Evolutionary conservation across 2,888 invertebrate species (phyloP).

Genomic region (Mamestra brassicae): DNA sequence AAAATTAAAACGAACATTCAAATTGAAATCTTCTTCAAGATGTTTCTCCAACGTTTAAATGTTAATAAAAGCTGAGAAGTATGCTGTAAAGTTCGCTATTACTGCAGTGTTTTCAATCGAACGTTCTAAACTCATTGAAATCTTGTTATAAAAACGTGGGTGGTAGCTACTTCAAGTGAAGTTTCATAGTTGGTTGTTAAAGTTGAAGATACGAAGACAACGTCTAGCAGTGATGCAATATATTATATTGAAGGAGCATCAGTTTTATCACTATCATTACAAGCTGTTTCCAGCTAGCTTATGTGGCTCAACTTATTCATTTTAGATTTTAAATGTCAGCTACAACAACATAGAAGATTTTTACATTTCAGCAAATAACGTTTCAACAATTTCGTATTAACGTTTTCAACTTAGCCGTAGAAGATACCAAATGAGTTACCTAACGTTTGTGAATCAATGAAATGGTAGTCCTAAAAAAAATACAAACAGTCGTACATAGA

Average conservation of each 20-base stretch:
- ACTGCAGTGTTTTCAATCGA: constrained; percentile 15
- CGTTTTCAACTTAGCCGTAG: background rate
- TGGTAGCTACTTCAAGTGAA: constrained; percentile 1
- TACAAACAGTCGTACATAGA: too few relatives aligned
- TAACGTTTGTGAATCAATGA: background rate
- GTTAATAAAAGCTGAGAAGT: constrained; percentile 34
- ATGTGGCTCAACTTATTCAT: background rate
- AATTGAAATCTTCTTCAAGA: constrained; percentile 9
- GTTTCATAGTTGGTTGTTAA: constrained; percentile 20
- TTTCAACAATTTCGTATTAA: background rate
- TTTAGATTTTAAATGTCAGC: background rate
- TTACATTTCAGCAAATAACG: background rate
- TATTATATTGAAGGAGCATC: background rate
- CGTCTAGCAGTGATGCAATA: constrained; percentile 3
- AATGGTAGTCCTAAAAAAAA: background rate
- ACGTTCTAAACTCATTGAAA: constrained; percentile 32
- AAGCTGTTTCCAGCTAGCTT: background rate
- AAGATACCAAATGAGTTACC: background rate
- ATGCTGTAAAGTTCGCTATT: constrained; percentile 21
- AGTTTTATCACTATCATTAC: background rate
- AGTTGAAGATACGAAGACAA: background rate
- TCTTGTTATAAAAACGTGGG: constrained; percentile 26
- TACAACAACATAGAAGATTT: background rate
- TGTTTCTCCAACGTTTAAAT: constrained; percentile 11
- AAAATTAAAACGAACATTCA: constrained; percentile 1